Conservation (phyloP, 2,888 invertebrate genomes). For the Latheticus oryzae region DNA sequence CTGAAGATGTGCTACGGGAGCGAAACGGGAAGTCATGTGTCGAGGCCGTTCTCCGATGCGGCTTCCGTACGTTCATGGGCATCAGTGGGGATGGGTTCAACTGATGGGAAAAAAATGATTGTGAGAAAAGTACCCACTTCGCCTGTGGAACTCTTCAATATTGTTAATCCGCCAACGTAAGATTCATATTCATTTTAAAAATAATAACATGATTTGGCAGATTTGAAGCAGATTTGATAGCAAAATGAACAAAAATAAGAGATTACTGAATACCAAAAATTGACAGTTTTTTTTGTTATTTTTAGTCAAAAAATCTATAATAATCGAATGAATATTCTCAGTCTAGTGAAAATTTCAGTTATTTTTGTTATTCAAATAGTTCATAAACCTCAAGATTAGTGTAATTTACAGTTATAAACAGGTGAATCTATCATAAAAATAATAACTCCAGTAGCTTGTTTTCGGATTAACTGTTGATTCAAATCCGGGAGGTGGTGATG, state of each 20-base stretch:
- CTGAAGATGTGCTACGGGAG: slow-evolving; percentile 52
- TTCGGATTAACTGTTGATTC: neutral
- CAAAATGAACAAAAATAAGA: too few species aligned
- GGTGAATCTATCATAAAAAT: slow-evolving; percentile 5
- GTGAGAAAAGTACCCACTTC: slow-evolving; percentile 86
- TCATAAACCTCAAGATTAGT: neutral
- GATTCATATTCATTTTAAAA: too few species aligned
- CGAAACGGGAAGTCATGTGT: slow-evolving; percentile 71
- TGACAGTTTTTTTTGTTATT: too few species aligned
- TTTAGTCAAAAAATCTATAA: too few species aligned
- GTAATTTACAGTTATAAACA: slow-evolving; percentile 6
- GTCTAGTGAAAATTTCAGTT: too few species aligned
- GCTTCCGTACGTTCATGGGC: slow-evolving; percentile 83
- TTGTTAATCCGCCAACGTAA: slow-evolving; percentile 86
- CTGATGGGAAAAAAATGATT: slow-evolving; percentile 87
- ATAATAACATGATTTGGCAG: too few species aligned
- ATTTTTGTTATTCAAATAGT: neutral
- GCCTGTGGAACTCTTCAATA: slow-evolving; percentile 86
- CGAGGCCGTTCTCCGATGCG: slow-evolving; percentile 70
- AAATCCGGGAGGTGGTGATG: too few species aligned
- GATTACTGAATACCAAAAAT: too few species aligned
- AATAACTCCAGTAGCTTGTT: slow-evolving; percentile 1
- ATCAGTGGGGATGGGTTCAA: slow-evolving; percentile 89
- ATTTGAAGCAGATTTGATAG: too few species aligned
- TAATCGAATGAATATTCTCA: too few species aligned